A percentile compares a stretch with the other conserved stretches of the same genome.
Evolutionary conservation across 2,888 invertebrate species (phyloP).

Genomic region (Eristalinus aeneus): DNA sequence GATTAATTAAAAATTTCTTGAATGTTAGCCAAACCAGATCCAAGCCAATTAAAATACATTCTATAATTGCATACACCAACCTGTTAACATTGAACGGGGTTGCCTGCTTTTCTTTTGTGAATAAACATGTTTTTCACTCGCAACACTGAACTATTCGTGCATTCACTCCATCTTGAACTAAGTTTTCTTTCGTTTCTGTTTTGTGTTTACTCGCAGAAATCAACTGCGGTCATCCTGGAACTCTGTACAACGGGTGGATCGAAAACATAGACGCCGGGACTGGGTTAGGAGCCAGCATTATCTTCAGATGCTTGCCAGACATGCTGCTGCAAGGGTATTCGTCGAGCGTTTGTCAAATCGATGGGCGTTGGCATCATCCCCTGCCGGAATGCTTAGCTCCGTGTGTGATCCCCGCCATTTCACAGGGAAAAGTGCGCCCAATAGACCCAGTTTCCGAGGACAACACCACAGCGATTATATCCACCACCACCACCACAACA

Average conservation of each 20-base stretch:
- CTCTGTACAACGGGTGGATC: slow-evolving; percentile 97
- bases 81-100: neutral
- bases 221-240: slow-evolving; percentile 96
- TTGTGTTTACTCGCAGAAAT: slow-evolving; percentile 86
- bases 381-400: slow-evolving; percentile 96
- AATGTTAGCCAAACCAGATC: neutral
- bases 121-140: neutral
- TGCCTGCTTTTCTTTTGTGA: too few relatives aligned
- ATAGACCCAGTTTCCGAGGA: slow-evolving; percentile 80
- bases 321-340: slow-evolving; percentile 94
- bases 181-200: slow-evolving; percentile 46
- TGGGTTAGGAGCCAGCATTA: slow-evolving; percentile 94
- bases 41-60: neutral
- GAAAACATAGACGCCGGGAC: slow-evolving; percentile 95
- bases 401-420: slow-evolving; percentile 94
- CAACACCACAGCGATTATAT: slow-evolving; percentile 77
- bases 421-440: slow-evolving; percentile 88
- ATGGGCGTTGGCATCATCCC: slow-evolving; percentile 97
- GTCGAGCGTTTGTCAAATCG: slow-evolving; percentile 95
- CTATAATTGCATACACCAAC: neutral
- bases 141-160: neutral
- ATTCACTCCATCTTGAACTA: neutral
- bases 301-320: slow-evolving; percentile 95
- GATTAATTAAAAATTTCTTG: neutral
- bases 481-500: slow-evolving; percentile 74